phyloP scores from a whole-genome alignment of 2,888 invertebrate species.

The Lasioglossum figueresi region DNA sequence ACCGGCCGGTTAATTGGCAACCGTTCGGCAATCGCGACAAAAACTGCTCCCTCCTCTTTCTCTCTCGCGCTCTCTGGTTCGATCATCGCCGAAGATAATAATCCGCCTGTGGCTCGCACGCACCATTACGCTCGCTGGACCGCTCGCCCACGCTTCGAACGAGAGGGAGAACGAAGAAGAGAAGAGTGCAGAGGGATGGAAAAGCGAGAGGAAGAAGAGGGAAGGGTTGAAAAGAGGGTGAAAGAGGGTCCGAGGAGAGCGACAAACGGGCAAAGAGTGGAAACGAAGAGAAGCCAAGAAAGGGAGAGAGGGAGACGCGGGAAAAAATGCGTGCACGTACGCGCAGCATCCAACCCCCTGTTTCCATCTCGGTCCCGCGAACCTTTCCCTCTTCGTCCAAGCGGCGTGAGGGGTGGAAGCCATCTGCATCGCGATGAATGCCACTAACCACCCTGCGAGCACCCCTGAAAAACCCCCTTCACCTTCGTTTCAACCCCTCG shows the following conservation, averaged over 20 bases:
- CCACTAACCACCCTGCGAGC: slow-evolving; percentile 76
- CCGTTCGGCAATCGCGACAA: slow-evolving; percentile 25
- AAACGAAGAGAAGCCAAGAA: slow-evolving; percentile 29
- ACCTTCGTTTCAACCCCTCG: slow-evolving; percentile 77
- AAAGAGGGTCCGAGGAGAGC: slow-evolving; percentile 15
- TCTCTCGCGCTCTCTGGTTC: neutral
- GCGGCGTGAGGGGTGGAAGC: slow-evolving; percentile 80
- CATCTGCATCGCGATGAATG: slow-evolving; percentile 84
- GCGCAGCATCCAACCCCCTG: slow-evolving; percentile 59
- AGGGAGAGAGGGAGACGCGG: slow-evolving; percentile 47
- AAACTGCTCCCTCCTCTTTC: neutral
- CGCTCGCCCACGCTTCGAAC: slow-evolving; percentile 46
- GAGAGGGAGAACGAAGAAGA: neutral
- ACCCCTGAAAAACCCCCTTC: slow-evolving; percentile 78
- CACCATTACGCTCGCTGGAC: slow-evolving; percentile 61
- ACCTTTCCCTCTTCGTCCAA: slow-evolving; percentile 22
- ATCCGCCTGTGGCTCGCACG: slow-evolving; percentile 46
- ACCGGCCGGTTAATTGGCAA: slow-evolving; percentile 41
- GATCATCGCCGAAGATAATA: slow-evolving; percentile 43
- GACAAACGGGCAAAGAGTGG: slow-evolving; percentile 12
- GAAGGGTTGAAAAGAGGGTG: slow-evolving; percentile 18
- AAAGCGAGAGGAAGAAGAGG: slow-evolving; percentile 16
- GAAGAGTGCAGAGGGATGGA: neutral
- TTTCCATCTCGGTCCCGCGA: slow-evolving; percentile 32
- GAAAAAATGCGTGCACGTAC: slow-evolving; percentile 64